Evolutionary conservation across 2,888 invertebrate genomes (phyloP).

Genomic region (Amiota minor): DNA sequence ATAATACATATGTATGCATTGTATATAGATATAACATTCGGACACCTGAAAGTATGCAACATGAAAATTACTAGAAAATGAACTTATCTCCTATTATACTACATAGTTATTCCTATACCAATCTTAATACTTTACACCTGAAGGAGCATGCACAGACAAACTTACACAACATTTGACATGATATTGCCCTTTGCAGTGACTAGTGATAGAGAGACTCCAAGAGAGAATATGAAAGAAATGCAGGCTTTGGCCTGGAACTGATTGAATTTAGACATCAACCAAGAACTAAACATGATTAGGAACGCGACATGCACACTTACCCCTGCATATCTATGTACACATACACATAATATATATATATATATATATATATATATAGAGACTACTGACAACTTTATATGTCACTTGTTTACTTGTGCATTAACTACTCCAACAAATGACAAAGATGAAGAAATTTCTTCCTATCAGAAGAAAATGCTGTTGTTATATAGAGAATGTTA

Average conservation of each 20-base stretch:
- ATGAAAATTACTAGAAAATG: too few relatives aligned
- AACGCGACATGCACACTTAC: conserved; percentile 23
- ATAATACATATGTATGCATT: too few relatives aligned
- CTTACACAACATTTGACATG: neutral
- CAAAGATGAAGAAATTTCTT: neutral
- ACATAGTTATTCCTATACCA: neutral
- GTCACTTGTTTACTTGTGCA: conserved; percentile 11
- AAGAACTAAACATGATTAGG: conserved; percentile 23
- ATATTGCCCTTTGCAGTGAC: too few relatives aligned
- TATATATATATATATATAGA: conserved; percentile 27
- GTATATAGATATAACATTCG: neutral
- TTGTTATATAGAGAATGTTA: too few relatives aligned
- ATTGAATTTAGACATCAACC: conserved; percentile 53
- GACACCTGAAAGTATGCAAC: conserved; percentile 21
- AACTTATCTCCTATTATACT: too few relatives aligned
- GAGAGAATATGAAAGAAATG: neutral
- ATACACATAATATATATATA: conserved; percentile 29
- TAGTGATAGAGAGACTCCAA: too few relatives aligned
- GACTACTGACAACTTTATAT: conserved; percentile 24
- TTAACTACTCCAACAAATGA: conserved; percentile 7
- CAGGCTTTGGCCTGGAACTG: conserved; percentile 44
- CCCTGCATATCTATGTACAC: conserved; percentile 12
- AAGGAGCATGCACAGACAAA: neutral
- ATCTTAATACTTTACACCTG: conserved; percentile 23
- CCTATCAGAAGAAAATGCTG: too few relatives aligned